These are phyloP conservation scores for Gymnosoma rotundatum DNA, from an alignment of 2,888 invertebrate genomes.

Conservation along the genomic window DNA sequence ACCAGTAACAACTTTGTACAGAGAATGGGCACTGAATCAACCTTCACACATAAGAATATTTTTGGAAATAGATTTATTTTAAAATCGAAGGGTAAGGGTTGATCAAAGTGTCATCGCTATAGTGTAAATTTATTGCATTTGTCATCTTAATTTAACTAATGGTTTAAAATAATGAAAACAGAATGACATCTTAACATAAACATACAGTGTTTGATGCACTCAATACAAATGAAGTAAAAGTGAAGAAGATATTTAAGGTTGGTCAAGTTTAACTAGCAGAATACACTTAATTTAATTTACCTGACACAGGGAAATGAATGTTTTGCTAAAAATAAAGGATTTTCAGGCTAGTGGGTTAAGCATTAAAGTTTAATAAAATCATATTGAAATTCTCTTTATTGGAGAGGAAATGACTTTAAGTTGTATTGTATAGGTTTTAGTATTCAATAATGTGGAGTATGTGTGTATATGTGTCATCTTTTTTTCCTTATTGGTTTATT, in stretches of 20 bases:
- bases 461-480: no score
- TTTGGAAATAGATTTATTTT: not conserved
- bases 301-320: not conserved
- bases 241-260: not conserved
- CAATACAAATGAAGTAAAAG: not conserved
- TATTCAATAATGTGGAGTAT: no score
- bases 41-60: not conserved
- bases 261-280: slow-evolving; percentile 2
- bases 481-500: no score
- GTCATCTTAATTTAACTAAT: slow-evolving; percentile 56
- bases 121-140: slow-evolving; percentile 66
- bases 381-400: no score
- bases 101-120: slow-evolving; percentile 63
- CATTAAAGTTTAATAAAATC: no score
- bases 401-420: no score
- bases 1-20: not conserved
- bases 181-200: not conserved
- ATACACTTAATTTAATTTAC: not conserved
- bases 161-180: slow-evolving; percentile 53
- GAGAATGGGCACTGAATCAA: not conserved
- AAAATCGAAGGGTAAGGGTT: slow-evolving; percentile 41
- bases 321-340: not conserved
- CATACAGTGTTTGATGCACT: not conserved
- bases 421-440: no score
- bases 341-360: no score